A percentile compares a stretch with the other conserved stretches of the same genome.
These are phyloP conservation scores for Sinelater perroti DNA, from an alignment of 2,888 invertebrate genomes.

Conservation along the genomic window DNA sequence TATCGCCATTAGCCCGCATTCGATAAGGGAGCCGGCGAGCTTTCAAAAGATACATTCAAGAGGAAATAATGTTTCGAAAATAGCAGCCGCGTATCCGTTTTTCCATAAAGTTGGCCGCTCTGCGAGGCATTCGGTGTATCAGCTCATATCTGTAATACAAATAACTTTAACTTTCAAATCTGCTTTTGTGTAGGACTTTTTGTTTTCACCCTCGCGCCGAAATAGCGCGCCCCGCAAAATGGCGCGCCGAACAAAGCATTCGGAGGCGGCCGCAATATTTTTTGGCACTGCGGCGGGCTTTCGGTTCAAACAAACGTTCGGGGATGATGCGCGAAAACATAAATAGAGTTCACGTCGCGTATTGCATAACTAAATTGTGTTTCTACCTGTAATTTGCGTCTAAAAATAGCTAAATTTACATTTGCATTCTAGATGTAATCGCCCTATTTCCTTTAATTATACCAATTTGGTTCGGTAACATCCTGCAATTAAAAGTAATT, in stretches of 20 bases:
- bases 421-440: no score
- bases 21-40: constrained; percentile 53
- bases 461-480: no score
- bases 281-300: no score
- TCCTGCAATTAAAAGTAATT: no score
- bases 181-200: constrained; percentile 23
- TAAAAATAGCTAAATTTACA: no score
- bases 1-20: constrained; percentile 54
- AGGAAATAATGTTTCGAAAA: constrained; percentile 58
- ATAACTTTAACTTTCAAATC: constrained; percentile 29
- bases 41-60: constrained; percentile 55
- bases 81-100: constrained; percentile 47
- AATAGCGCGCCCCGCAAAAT: constrained; percentile 4
- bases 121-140: constrained; percentile 27
- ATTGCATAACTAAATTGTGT: no score
- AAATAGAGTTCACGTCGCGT: no score
- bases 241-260: background rate
- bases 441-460: no score
- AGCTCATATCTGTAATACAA: constrained; percentile 31
- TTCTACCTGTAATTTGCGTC: no score
- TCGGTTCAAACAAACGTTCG: no score
- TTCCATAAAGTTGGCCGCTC: constrained; percentile 36
- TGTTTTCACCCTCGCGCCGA: constrained; percentile 13
- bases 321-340: no score
- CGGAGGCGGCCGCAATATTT: no score